Conservation (phyloP, 1,140 invertebrate genomes). For the Marisa cornuarietis region DNA sequence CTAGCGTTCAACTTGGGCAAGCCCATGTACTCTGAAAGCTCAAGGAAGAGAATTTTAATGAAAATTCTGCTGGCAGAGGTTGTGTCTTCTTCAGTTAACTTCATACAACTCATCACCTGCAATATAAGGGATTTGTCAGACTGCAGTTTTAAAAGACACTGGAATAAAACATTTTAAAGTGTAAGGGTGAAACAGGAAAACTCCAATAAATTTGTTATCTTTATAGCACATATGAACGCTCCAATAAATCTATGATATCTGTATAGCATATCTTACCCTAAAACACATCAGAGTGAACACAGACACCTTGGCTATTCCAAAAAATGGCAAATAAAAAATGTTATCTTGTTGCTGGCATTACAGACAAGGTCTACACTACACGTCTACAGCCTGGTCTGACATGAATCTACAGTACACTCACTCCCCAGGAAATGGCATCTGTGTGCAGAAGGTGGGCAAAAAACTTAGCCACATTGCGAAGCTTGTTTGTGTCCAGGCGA, state of each 20-base stretch:
- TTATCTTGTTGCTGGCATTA: no score
- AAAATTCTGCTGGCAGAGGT: constrained; percentile 97
- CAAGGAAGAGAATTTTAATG: constrained; percentile 97
- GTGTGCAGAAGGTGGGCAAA: constrained; percentile 96
- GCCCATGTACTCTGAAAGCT: constrained; percentile 96
- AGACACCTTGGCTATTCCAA: no score
- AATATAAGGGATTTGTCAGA: no score
- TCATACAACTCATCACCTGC: constrained; percentile 83
- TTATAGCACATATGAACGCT: no score
- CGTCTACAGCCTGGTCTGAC: neutral
- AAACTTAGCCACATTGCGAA: constrained; percentile 98
- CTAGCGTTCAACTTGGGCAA: constrained; percentile 88
- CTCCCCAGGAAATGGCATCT: constrained; percentile 93
- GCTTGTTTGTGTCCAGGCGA: constrained; percentile 93
- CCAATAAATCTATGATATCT: no score
- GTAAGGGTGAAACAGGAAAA: no score
- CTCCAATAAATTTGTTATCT: no score
- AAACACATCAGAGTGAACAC: no score
- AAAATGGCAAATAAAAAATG: no score
- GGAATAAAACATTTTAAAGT: no score
- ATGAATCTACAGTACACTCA: constrained; percentile 66
- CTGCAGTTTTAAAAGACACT: no score
- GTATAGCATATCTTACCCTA: no score
- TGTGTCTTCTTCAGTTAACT: constrained; percentile 95
- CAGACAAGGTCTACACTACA: neutral